These are phyloP conservation scores for Rotaria sp. DNA, from an alignment of 2,888 invertebrate genomes.

Conservation along the genomic window DNA sequence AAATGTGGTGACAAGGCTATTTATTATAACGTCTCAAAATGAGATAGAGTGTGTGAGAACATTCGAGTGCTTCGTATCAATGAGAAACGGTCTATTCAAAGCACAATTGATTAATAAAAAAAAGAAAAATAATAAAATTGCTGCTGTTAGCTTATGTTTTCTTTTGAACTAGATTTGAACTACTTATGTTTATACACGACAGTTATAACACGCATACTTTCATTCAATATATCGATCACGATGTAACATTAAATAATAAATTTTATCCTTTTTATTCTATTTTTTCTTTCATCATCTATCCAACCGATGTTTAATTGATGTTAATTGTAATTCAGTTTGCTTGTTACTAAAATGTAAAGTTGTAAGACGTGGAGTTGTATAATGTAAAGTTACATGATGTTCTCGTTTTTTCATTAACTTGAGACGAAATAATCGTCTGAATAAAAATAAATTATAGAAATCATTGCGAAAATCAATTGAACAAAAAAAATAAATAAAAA, in stretches of 20 bases:
- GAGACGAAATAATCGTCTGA: neutral
- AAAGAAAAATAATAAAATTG: neutral
- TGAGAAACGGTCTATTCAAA: neutral
- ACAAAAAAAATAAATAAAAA: constrained; percentile 30
- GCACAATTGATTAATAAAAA: neutral
- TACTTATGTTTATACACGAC: neutral
- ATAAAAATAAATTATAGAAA: constrained; percentile 23
- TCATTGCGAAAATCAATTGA: constrained; percentile 17
- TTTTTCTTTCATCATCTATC: neutral
- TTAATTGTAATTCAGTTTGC: neutral
- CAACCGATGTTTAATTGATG: neutral
- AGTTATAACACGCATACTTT: neutral
- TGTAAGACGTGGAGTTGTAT: too few relatives aligned
- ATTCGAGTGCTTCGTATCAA: neutral
- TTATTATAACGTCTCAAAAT: neutral
- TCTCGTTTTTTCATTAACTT: neutral
- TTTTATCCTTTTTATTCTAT: neutral
- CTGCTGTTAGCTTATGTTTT: neutral
- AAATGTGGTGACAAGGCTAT: neutral
- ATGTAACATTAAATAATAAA: neutral
- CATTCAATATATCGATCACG: neutral
- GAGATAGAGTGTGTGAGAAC: neutral
- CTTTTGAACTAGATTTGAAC: neutral
- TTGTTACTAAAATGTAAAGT: neutral
- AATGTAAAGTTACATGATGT: too few relatives aligned